A percentile compares a stretch with the other conserved stretches of the same genome.
phyloP scores from a whole-genome alignment of 2,113 vertebrate species.

The Actinemys pallida region DNA sequence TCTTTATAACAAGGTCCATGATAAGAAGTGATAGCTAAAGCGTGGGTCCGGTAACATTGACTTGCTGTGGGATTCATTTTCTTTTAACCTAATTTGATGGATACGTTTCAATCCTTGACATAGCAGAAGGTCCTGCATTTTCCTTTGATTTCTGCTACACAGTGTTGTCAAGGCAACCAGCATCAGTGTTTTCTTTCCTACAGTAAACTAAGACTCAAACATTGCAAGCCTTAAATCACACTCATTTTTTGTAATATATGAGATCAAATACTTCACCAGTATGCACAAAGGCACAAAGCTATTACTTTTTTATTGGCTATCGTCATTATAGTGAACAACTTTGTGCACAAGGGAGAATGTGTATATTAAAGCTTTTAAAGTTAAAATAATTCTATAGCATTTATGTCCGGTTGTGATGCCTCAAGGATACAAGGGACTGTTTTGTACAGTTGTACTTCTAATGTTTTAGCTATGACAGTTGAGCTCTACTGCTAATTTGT shows the following conservation, averaged over 20 bases:
- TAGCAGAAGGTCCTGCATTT: constrained; percentile 1
- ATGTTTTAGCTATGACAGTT: constrained; percentile 8
- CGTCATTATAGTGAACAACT: constrained; percentile 53
- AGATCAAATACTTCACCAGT: constrained; percentile 53
- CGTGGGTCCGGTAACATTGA: constrained; percentile 36
- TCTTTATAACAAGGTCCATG: constrained; percentile 44
- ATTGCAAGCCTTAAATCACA: constrained; percentile 50
- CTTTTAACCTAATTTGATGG: constrained; percentile 61
- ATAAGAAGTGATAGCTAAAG: constrained; percentile 44
- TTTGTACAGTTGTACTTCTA: constrained; percentile 44
- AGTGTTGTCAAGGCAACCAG: constrained; percentile 79
- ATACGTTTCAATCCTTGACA: constrained; percentile 41
- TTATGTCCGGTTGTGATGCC: constrained; percentile 21
- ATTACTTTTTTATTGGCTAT: constrained; percentile 56
- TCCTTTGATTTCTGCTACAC: constrained; percentile 58
- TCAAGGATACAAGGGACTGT: background rate
- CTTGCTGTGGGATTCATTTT: constrained; percentile 54
- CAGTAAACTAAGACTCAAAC: constrained; percentile 59
- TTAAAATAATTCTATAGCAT: constrained; percentile 59
- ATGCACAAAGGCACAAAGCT: constrained; percentile 67
- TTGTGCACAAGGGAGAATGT: constrained; percentile 35
- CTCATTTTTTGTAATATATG: constrained; percentile 42
- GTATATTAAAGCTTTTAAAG: constrained; percentile 61
- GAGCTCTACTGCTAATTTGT: constrained; percentile 48
- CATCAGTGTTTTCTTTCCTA: constrained; percentile 42